Base-by-base conservation (phyloP, 1,140 invertebrate species). In the Zaprionus davidi region DNA sequence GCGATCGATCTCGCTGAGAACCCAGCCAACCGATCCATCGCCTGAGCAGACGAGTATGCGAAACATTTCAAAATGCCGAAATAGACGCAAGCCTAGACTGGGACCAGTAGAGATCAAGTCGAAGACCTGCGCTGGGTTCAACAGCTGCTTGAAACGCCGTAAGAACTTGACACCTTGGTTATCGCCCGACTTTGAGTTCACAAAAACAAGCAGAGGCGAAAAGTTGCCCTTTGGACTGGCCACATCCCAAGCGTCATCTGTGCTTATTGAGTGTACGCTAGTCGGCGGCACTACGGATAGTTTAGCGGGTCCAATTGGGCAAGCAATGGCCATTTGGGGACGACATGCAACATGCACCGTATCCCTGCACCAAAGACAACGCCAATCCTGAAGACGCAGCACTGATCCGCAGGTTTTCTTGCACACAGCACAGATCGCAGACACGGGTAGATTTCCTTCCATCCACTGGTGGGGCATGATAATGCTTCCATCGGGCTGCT, bases 401-500 rank as follows among this genome's bases (percentile, higher is more conserved):
- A 99, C 98, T 71, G 98, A 99, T 55, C 98, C 98, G 94, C 98
- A 99, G 4, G 97, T 99, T 93, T 98, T 98, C 88, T 99, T 98
- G 94, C 98, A 99, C n/a, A 98, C 95, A 62, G 95, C 94, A 93
- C 98, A 99, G 93, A 98, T 98, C 64, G 98, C 96, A 65, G 97
- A 97, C 24, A 99, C 98, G 11, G 98, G 98, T 62, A 99, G 93
- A 93, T 99, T 99, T 34, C 98, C 98, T 93, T 99, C 98, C 94
- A 99, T 95, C 98, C 98, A 99, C 90, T 99, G 98, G 94, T 99
- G 98, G 20, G 98, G 98, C 97, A 99, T 98, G 65, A 96, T 95
- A 76, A 99, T 96, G 91, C 96, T 97, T 93, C 98, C 97, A 93
- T 99, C 97, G 70, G 96, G 94, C 88, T 99, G 97, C 92, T 99